These are phyloP conservation scores for Brienomyrus longianalis DNA, from an alignment of 2,113 vertebrate genomes.

Conservation along the genomic window DNA sequence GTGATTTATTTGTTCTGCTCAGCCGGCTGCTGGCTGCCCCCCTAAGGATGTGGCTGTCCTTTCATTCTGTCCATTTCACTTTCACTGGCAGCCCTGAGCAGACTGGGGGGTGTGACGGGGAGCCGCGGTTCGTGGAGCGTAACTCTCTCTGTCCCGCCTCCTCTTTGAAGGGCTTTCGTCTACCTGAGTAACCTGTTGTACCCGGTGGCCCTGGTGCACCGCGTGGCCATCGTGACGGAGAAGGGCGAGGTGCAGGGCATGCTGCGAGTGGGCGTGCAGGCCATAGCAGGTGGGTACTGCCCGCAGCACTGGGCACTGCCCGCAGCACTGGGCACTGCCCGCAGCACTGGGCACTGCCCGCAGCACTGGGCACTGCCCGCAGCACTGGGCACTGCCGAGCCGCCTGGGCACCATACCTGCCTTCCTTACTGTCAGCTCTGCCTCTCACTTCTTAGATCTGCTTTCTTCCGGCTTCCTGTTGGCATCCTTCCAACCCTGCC, in stretches of 20 bases:
- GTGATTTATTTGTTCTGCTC: background rate
- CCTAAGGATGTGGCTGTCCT: background rate
- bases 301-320: conserved; percentile 44
- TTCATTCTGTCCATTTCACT: background rate
- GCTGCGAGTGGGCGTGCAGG: conserved; percentile 91
- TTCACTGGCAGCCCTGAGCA: background rate
- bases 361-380: conserved; percentile 44
- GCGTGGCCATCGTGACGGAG: conserved; percentile 91
- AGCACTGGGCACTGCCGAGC: background rate
- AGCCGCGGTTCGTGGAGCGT: background rate
- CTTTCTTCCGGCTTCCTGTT: background rate
- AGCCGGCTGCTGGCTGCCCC: background rate
- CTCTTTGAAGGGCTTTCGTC: conserved; percentile 78
- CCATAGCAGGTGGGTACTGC: conserved; percentile 80
- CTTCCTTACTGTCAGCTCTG: too few relatives aligned
- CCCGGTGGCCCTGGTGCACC: conserved; percentile 89
- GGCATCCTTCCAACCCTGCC: too few relatives aligned
- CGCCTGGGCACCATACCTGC: background rate
- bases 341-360: conserved; percentile 53
- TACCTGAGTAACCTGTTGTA: conserved; percentile 98
- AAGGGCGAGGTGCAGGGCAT: conserved; percentile 93
- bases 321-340: background rate
- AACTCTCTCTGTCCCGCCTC: background rate
- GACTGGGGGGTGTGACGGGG: background rate
- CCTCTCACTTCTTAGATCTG: background rate